Evolutionary conservation across 2,797 vertebrate species (phyloP), one percentile per base, ranked within the genome.

Genomic region (Molothrus aeneus): DNA sequence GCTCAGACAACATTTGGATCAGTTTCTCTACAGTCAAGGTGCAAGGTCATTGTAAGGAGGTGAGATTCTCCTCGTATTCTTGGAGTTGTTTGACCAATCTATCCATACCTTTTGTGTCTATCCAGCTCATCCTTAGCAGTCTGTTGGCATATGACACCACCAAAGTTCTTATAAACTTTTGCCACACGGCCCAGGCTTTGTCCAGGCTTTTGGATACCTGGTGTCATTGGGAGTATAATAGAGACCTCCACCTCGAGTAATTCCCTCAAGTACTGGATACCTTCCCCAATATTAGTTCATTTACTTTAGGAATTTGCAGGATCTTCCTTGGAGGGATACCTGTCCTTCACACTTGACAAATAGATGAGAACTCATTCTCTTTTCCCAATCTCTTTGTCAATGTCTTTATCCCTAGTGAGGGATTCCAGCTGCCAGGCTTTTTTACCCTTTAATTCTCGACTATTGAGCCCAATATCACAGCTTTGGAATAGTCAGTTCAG

Each of bases 151-250:
- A 21, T 16, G 32, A 43, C 10, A 13, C 18, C 1, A 1, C 9
- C 13, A 12, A 38, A 69, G 3, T 42, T 32, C 7, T 2, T 51
- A 60, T 1, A 29, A 86, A 53, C 12, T 53, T 74, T 8, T 0
- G 0, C 8, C 25, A 40, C 14, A 1, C 1, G 1, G 16, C 38
- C 3, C 7, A 56, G 31, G 19, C 13, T 65, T 85, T 24, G 54
- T 77, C 6, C 17, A 65, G n/a, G n/a, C 12, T 42, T 88, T 57
- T 50, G 17, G 15, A 36, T 16, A 60, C 4, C 8, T 56, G 10
- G 2, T 60, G 20, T 36, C 18, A 68, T 34, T 0, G 2, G 63
- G 4, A 10, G 13, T 40, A 17, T n/a, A 31, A 34, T 0, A 40
- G 8, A 72, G 13, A 80, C 14, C 13, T 64, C 29, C 16, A 60